Conservation (phyloP, 1,140 invertebrate genomes). For the Diabrotica virgifera region DNA sequence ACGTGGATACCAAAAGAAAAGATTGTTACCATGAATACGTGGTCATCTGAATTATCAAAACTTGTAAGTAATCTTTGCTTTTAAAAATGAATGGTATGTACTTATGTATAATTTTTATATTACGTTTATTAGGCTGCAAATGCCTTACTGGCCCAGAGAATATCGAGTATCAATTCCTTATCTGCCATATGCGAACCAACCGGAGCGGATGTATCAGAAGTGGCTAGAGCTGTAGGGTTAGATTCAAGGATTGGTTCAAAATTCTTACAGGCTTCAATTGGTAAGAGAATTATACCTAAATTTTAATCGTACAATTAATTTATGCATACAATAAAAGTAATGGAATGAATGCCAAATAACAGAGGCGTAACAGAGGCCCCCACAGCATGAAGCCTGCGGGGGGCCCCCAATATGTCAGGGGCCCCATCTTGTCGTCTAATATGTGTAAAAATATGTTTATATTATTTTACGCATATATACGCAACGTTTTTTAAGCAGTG, state of each 20-base stretch:
- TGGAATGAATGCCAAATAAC: no score
- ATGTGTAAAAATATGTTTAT: no score
- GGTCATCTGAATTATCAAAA: conserved; percentile 99
- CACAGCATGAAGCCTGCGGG: no score
- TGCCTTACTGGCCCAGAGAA: conserved; percentile 97
- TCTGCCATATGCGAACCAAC: conserved; percentile 98
- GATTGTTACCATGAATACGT: conserved; percentile 97
- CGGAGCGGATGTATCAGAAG: conserved; percentile 95
- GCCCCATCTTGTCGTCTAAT: no score
- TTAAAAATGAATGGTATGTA: no score
- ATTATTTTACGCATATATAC: no score
- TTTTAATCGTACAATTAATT: no score
- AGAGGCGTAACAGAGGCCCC: no score
- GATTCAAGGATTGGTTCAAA: conserved; percentile 95
- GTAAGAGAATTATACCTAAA: conserved; percentile 47
- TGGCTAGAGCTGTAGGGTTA: conserved; percentile 89
- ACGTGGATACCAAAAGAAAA: conserved; percentile 92
- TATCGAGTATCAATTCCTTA: conserved; percentile 97
- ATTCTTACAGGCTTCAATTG: conserved; percentile 96
- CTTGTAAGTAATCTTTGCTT: conserved; percentile 56
- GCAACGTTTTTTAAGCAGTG: no score
- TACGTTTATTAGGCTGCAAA: conserved; percentile 80
- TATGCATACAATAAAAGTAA: no score
- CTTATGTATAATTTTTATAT: no score
- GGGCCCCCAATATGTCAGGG: no score